A percentile compares a stretch with the other conserved stretches of the same genome.
Conservation (phyloP, 2,797 vertebrate species). For the Galagoides demidoff region DNA sequence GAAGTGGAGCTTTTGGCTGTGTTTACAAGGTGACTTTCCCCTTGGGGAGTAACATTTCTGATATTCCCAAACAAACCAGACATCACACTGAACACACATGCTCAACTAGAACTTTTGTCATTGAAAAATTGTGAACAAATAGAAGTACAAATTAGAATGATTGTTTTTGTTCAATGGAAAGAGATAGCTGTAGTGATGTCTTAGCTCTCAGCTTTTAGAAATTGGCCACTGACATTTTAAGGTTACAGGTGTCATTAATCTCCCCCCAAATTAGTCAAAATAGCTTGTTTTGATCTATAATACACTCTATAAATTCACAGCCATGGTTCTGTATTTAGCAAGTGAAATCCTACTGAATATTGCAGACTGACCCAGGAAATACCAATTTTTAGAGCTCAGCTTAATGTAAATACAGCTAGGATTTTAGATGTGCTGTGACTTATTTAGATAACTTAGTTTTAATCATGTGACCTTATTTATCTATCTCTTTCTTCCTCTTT, state of each 20-base stretch:
- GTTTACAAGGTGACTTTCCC: conserved; percentile 92
- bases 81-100: accelerated
- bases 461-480: conserved; percentile 40
- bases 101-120: neutral
- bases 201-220: neutral
- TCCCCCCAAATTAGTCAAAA: neutral
- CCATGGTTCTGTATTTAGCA: neutral
- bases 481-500: neutral
- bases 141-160: neutral
- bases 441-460: conserved; percentile 10
- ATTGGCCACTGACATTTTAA: neutral
- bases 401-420: neutral
- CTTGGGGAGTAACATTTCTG: neutral
- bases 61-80: neutral
- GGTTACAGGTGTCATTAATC: neutral
- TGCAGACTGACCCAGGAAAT: neutral
- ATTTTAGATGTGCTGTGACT: neutral
- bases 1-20: conserved; percentile 94
- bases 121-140: neutral
- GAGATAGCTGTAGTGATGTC: neutral
- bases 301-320: neutral
- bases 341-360: neutral
- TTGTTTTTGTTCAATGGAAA: neutral
- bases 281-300: neutral
- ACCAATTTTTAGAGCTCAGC: neutral